Conservation (phyloP, 2,113 vertebrate species). For the Panurus biarmicus region DNA sequence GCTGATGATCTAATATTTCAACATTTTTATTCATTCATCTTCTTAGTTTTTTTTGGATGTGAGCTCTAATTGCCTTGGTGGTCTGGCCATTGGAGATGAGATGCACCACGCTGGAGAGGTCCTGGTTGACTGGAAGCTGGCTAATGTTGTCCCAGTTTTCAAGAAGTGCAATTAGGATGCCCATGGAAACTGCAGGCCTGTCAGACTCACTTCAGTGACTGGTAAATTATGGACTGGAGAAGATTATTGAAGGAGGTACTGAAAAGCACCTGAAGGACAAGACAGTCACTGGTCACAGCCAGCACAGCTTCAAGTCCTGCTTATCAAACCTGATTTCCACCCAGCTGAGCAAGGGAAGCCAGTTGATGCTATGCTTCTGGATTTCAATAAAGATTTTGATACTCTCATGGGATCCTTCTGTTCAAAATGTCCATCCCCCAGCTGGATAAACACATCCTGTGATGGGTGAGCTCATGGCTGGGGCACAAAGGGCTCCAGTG, state of each 20-base stretch:
- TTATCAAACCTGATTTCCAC: neutral
- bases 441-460: neutral
- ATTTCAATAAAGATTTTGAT: neutral
- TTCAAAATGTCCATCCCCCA: neutral
- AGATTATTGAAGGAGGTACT: neutral
- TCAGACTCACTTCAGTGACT: neutral
- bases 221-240: neutral
- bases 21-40: slow-evolving; percentile 6
- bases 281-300: neutral
- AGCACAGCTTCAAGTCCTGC: neutral
- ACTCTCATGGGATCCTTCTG: neutral
- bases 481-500: neutral
- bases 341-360: neutral
- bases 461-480: neutral
- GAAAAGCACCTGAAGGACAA: neutral
- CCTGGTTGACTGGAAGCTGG: neutral
- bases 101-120: neutral
- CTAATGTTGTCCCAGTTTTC: neutral
- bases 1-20: slow-evolving; percentile 6
- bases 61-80: neutral
- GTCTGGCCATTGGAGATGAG: neutral
- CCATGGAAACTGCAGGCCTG: neutral
- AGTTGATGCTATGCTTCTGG: neutral
- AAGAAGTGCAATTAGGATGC: neutral
- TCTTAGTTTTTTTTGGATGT: neutral